These are phyloP conservation scores for Otolemur garnettii DNA, from an alignment of 2,113 vertebrate species.

Conservation along the genomic window DNA sequence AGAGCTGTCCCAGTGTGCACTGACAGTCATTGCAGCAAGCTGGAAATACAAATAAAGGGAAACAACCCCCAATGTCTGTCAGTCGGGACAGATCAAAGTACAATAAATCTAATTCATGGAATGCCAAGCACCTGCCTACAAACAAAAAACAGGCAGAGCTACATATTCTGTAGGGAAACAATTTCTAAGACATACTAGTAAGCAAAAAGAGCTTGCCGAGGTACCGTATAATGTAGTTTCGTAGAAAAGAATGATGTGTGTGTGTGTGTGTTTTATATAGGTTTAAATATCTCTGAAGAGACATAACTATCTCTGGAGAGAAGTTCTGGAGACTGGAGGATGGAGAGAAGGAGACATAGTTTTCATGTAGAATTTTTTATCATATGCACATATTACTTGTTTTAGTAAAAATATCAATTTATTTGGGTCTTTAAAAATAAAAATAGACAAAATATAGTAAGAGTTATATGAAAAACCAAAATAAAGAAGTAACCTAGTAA, in stretches of 20 bases:
- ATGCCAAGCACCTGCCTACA: not conserved
- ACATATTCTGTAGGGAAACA: not conserved
- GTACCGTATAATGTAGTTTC: not conserved
- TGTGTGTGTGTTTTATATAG: not conserved
- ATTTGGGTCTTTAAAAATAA: not conserved
- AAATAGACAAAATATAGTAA: not conserved
- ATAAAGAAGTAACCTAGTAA: not conserved
- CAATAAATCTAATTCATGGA: not conserved
- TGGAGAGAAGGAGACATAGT: not conserved
- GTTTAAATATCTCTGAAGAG: not conserved
- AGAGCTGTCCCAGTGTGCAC: not conserved
- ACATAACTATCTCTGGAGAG: not conserved
- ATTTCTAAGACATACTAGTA: not conserved
- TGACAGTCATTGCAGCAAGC: not conserved
- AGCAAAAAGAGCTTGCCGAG: not conserved
- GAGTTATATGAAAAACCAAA: not conserved
- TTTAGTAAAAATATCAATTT: not conserved
- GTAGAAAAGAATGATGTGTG: no score
- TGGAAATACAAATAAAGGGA: not conserved
- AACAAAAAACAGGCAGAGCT: not conserved
- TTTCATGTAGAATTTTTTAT: not conserved
- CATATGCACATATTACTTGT: not conserved
- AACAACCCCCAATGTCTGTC: not conserved
- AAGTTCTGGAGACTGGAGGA: not conserved
- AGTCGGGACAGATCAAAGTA: no score